Conservation (phyloP, 30 jellyfish, hydroid and myxozoan species). For the Clytia hemisphaerica region DNA sequence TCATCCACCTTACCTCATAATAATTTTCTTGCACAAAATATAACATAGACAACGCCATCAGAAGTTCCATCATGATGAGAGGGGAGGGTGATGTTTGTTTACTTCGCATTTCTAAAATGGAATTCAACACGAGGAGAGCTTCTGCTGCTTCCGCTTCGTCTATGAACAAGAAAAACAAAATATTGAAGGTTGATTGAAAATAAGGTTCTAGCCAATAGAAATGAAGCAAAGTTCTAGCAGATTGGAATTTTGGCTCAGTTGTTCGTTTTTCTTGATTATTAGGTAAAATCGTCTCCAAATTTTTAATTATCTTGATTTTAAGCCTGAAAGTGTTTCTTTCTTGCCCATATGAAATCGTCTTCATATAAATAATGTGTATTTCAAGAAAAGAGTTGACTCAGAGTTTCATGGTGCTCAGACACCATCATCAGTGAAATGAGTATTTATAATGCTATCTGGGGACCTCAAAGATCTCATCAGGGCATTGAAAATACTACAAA, state of each 20-base stretch:
- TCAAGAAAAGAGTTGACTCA: too few relatives aligned
- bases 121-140: constrained; percentile 61
- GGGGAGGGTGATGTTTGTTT: constrained; percentile 61
- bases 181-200: not conserved
- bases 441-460: too few relatives aligned
- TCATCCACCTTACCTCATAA: constrained; percentile 49
- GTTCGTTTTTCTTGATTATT: too few relatives aligned
- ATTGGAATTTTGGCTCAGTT: not conserved
- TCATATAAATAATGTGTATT: not conserved
- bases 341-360: not conserved
- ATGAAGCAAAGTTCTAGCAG: not conserved
- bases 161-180: not conserved
- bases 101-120: constrained; percentile 66
- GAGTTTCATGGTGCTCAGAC: too few relatives aligned
- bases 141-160: constrained; percentile 97
- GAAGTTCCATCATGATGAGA: constrained; percentile 33
- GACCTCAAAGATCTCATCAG: too few relatives aligned
- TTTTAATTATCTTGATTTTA: too few relatives aligned
- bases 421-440: too few relatives aligned
- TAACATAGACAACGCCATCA: constrained; percentile 73
- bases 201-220: not conserved
- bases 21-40: constrained; percentile 40
- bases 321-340: too few relatives aligned
- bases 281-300: too few relatives aligned
- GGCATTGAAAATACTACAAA: not conserved